Base-by-base conservation (phyloP, 2,888 invertebrate species). In the Siphlonurus alternatus region DNA sequence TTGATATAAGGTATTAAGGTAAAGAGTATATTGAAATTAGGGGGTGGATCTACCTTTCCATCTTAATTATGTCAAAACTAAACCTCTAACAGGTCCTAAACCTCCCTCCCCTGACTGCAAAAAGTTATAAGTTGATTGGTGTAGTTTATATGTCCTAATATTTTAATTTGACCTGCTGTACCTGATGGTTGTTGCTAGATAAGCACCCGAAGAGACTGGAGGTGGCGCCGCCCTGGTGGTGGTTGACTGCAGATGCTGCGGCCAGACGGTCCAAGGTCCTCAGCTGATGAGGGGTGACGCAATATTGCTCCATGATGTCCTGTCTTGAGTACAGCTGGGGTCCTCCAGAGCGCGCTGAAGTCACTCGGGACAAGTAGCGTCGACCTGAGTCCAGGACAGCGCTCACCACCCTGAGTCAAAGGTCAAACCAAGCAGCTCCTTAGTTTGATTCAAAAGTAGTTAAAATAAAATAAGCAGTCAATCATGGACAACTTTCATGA, bases 271-370 rank as follows among this genome's bases (percentile, higher is more conserved):
- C 91, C 72, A 93, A 82, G 71, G 87, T 84, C 73, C 89, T 88
- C 75, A 93, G 78, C 76, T 93, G 92, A 74, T 92, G 86, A 78
- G 88, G 89, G 74, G 88, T 93, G 78, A 94, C 90, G 80, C 93
- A 94, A 79, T 94, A 94, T 78, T 93, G 93, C 74, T 94, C 93
- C 70, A 90, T 83, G 76, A 94, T 93, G 79, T 90, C 90, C 78
- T 89, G 82, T 73, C 92, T 88, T 66, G 92, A 92, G 79, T 93
- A 93, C 7, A 18, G 56, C n/a, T 56, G 56, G 7, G 56, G 56
- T 20, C n/a, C 56, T 7, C 7, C 20, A 7, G 56, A 10, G 7
- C 56, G 5, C 7, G 56, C 20, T n/a, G 56, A 56, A 22, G 56
- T 56, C 7, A 56, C 56, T n/a, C 56, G 56, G 7, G 56, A 56